A percentile compares a stretch with the other conserved stretches of the same genome.
phyloP scores from a whole-genome alignment of 2,888 invertebrate species.

The Yponomeuta malinellus region DNA sequence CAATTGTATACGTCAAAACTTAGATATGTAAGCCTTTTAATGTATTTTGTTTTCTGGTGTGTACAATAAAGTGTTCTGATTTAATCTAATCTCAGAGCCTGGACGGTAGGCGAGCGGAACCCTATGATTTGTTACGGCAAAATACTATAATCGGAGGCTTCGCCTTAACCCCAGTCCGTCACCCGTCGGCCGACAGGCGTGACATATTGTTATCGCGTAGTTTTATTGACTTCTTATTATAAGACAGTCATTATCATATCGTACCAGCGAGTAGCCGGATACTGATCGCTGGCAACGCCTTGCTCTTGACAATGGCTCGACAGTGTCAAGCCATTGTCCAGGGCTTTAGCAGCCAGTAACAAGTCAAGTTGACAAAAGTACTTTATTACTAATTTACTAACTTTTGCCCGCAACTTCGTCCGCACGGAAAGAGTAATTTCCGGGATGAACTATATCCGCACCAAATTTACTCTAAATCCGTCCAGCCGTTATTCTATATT shows the following conservation, averaged over 20 bases:
- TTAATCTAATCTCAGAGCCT: no score
- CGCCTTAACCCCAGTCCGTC: slow-evolving; percentile 37
- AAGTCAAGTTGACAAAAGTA: not conserved
- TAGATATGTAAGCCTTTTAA: no score
- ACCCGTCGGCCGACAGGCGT: slow-evolving; percentile 39
- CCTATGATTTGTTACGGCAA: no score
- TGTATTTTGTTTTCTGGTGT: no score
- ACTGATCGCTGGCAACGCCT: slow-evolving; percentile 18
- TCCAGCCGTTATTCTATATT: no score
- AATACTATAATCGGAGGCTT: not conserved
- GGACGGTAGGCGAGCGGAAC: no score
- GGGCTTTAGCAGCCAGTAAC: not conserved
- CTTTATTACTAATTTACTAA: not conserved
- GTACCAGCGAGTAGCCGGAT: slow-evolving; percentile 41
- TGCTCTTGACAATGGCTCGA: not conserved
- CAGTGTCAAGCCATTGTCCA: not conserved
- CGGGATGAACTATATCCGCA: no score
- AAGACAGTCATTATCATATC: slow-evolving; percentile 51
- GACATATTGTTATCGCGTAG: slow-evolving; percentile 52
- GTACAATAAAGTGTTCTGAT: no score
- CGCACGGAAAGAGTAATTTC: no score
- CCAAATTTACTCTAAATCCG: no score
- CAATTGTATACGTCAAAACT: no score
- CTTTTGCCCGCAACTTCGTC: no score
- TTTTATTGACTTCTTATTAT: slow-evolving; percentile 57